Evolutionary conservation across 2,797 vertebrate species (phyloP).

Genomic region (Xyrichtys novacula): DNA sequence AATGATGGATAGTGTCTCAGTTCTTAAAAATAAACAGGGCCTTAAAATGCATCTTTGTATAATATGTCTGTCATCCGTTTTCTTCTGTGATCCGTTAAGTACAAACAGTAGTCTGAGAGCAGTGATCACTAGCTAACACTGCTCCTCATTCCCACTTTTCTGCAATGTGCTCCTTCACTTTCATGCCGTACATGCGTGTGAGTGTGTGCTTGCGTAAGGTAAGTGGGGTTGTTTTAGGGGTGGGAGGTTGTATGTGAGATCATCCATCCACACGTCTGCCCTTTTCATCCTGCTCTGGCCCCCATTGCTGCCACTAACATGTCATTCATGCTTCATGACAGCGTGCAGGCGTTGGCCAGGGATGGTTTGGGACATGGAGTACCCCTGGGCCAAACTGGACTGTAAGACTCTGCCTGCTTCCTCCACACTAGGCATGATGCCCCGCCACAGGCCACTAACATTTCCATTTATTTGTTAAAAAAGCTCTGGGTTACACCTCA

Average conservation of each 20-base stretch:
- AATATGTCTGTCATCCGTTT: slow-evolving; percentile 25
- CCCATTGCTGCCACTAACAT: slow-evolving; percentile 84
- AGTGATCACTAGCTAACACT: slow-evolving; percentile 58
- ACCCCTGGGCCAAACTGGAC: slow-evolving; percentile 82
- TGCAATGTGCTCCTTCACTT: slow-evolving; percentile 37
- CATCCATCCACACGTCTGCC: slow-evolving; percentile 38
- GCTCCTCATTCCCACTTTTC: slow-evolving; percentile 52
- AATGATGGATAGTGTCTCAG: no score
- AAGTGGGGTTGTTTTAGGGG: neutral
- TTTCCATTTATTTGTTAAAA: slow-evolving; percentile 41
- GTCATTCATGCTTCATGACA: slow-evolving; percentile 81
- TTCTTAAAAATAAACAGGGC: no score
- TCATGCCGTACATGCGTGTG: neutral
- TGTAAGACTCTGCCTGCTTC: slow-evolving; percentile 80
- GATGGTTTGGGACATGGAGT: slow-evolving; percentile 81
- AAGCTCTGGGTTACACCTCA: slow-evolving; percentile 22
- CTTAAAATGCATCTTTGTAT: slow-evolving; percentile 5
- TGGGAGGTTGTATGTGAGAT: neutral
- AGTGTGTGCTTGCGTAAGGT: neutral
- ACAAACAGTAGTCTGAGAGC: slow-evolving; percentile 30
- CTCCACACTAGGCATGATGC: slow-evolving; percentile 73
- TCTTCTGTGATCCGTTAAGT: slow-evolving; percentile 36
- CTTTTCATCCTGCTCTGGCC: slow-evolving; percentile 62
- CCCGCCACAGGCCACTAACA: slow-evolving; percentile 60
- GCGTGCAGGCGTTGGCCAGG: slow-evolving; percentile 82